Conservation (phyloP, 2,888 invertebrate species). For the Catocala fraxini region DNA sequence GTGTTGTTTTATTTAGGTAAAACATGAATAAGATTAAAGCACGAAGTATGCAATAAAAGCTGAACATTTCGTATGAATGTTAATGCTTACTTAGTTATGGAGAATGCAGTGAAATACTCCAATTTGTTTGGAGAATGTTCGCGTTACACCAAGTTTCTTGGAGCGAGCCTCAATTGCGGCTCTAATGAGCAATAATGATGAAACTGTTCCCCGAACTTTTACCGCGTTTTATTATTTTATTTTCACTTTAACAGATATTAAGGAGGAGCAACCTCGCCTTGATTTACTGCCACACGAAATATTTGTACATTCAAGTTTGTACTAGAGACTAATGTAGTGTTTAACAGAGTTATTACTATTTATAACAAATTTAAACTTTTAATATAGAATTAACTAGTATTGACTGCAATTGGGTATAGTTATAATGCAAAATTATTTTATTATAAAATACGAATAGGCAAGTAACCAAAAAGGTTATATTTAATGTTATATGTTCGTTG, state of each 20-base stretch:
- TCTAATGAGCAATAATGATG: constrained; percentile 83
- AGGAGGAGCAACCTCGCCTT: constrained; percentile 22
- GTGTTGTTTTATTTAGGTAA: too few species aligned
- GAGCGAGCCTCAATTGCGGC: constrained; percentile 79
- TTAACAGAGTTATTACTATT: not conserved
- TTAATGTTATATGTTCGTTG: too few species aligned
- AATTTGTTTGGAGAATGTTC: constrained; percentile 72
- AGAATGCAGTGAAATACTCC: constrained; percentile 59
- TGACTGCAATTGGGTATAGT: too few species aligned
- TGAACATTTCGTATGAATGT: constrained; percentile 23
- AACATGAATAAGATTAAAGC: constrained; percentile 17
- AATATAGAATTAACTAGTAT: not conserved
- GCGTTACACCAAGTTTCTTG: constrained; percentile 65
- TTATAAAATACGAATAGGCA: too few species aligned
- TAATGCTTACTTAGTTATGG: constrained; percentile 19
- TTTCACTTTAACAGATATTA: constrained; percentile 53
- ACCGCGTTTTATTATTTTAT: constrained; percentile 57
- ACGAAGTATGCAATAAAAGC: constrained; percentile 18
- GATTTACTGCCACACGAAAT: constrained; percentile 16
- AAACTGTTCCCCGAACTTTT: constrained; percentile 61
- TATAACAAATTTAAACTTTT: constrained; percentile 1
- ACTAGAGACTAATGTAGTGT: not conserved
- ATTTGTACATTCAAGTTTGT: constrained; percentile 3
- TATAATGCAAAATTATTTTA: too few species aligned
- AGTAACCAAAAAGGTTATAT: too few species aligned